phyloP scores from a whole-genome alignment of 1,140 invertebrate species.

The Gonioctena quinquepunctata region DNA sequence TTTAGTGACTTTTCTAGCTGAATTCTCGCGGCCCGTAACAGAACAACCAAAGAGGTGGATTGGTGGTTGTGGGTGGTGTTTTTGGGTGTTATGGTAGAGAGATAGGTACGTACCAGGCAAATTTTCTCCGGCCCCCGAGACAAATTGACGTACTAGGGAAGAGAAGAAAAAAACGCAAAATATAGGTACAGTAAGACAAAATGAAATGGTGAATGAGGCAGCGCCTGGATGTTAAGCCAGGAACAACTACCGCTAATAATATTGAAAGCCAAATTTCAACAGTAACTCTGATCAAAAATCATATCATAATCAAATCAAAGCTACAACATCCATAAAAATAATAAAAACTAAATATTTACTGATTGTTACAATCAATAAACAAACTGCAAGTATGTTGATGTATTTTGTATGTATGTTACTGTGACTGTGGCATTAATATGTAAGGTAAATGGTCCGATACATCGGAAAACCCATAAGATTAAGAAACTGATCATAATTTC shows the following conservation, averaged over 20 bases:
- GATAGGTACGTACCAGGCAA: slow-evolving; percentile 68
- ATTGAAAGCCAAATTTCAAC: slow-evolving; percentile 48
- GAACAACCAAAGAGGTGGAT: slow-evolving; percentile 53
- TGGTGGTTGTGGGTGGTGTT: slow-evolving; percentile 52
- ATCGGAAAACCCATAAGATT: not conserved
- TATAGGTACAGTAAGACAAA: slow-evolving; percentile 55
- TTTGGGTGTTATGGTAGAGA: slow-evolving; percentile 52
- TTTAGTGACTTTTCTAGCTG: not conserved
- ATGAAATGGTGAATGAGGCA: slow-evolving; percentile 35
- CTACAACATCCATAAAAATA: slow-evolving; percentile 50
- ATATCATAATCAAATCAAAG: slow-evolving; percentile 50
- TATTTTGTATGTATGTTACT: slow-evolving; percentile 54
- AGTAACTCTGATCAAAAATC: slow-evolving; percentile 50
- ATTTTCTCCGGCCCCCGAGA: slow-evolving; percentile 72
- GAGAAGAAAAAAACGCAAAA: slow-evolving; percentile 60
- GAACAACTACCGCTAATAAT: slow-evolving; percentile 18
- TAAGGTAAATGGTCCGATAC: not conserved
- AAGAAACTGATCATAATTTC: not conserved
- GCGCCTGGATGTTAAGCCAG: slow-evolving; percentile 1
- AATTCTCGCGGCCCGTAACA: slow-evolving; percentile 41
- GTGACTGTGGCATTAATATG: slow-evolving; percentile 44
- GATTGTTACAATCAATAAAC: slow-evolving; percentile 48
- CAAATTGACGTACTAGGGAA: slow-evolving; percentile 74
- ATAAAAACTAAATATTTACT: slow-evolving; percentile 48
- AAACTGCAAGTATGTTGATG: slow-evolving; percentile 49